Conservation (phyloP, 2,888 invertebrate species). For the Nesidiocoris tenuis region DNA sequence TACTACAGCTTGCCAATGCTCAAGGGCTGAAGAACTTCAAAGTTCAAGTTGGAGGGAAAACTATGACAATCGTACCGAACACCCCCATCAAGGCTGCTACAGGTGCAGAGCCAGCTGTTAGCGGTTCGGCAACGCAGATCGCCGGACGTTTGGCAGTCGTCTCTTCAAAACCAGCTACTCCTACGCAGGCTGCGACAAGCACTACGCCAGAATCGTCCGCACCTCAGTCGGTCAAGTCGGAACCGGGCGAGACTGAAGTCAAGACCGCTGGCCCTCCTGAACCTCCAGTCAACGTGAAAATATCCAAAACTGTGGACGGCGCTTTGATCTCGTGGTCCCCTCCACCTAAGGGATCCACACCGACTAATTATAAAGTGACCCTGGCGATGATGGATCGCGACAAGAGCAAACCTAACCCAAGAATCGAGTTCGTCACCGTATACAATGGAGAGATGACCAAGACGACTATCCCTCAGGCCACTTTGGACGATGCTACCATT, state of each 20-base stretch:
- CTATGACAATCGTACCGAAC: conserved; percentile 46
- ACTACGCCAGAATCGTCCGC: not conserved
- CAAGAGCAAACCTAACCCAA: conserved; percentile 55
- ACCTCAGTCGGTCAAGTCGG: not conserved
- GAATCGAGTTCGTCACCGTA: conserved; percentile 90
- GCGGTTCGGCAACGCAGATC: not conserved
- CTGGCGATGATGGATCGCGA: conserved; percentile 70
- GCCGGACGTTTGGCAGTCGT: not conserved
- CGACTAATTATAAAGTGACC: conserved; percentile 96
- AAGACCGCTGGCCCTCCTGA: conserved; percentile 67
- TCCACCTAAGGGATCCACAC: conserved; percentile 84
- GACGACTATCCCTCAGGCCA: conserved; percentile 85
- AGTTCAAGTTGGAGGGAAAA: conserved; percentile 48
- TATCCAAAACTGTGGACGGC: conserved; percentile 90
- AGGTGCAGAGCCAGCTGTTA: not conserved
- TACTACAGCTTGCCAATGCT: conserved; percentile 45
- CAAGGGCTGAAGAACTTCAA: conserved; percentile 47
- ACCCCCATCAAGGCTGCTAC: conserved; percentile 18
- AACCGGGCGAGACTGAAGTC: not conserved
- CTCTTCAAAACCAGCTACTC: not conserved
- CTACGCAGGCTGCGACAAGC: not conserved
- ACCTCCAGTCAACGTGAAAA: conserved; percentile 97
- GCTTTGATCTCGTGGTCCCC: conserved; percentile 98
- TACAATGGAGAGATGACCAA: conserved; percentile 92
- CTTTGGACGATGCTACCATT: conserved; percentile 87